Evolutionary conservation across 2,888 invertebrate species (phyloP).

Genomic region (Tuta absoluta): DNA sequence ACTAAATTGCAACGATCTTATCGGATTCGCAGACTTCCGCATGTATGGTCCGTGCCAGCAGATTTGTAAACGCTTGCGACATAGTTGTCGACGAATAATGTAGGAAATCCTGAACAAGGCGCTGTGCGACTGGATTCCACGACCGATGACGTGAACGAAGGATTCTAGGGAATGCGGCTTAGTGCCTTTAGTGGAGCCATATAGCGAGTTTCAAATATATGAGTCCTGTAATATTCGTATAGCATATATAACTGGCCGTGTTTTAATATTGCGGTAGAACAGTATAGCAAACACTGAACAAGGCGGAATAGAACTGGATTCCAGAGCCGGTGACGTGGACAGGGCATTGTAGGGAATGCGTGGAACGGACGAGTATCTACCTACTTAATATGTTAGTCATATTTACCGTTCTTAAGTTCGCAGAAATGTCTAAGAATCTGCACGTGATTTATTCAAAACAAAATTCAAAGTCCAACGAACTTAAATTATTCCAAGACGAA

Average conservation of each 20-base stretch:
- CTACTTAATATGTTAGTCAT: no score
- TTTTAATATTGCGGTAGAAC: no score
- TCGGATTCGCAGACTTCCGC: not conserved
- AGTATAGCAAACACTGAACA: slow-evolving; percentile 5
- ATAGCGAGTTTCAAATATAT: no score
- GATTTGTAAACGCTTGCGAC: slow-evolving; percentile 16
- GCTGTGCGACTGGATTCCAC: slow-evolving; percentile 10
- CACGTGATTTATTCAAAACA: no score
- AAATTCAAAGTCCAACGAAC: no score
- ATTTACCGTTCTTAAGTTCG: not conserved
- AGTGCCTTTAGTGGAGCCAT: not conserved
- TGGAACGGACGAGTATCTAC: not conserved
- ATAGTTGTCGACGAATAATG: slow-evolving; percentile 6
- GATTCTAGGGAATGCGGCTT: slow-evolving; percentile 12
- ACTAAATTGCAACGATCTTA: not conserved
- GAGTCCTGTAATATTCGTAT: no score
- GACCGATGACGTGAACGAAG: slow-evolving; percentile 12
- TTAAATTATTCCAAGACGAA: no score
- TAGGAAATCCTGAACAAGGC: slow-evolving; percentile 15
- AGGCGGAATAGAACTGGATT: slow-evolving; percentile 12
- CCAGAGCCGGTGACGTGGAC: slow-evolving; percentile 6
- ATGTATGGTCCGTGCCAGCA: not conserved
- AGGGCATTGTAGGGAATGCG: slow-evolving; percentile 7
- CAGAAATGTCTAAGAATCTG: no score
- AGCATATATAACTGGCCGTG: no score